These are phyloP conservation scores for Drepana arcuata DNA, from an alignment of 1,140 invertebrate species.

Conservation along the genomic window DNA sequence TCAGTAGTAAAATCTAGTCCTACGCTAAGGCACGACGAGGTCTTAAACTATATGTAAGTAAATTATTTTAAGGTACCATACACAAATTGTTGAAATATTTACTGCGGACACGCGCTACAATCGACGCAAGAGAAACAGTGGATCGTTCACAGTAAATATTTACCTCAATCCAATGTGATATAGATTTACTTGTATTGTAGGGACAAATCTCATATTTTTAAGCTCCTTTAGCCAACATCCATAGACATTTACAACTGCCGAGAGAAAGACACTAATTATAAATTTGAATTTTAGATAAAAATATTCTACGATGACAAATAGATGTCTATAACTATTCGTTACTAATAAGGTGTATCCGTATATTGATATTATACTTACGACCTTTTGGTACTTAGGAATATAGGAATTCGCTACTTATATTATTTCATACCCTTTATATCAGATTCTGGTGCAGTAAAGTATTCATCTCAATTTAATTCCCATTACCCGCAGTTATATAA, in stretches of 20 bases:
- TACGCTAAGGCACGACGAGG: slow-evolving; percentile 58
- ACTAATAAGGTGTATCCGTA: slow-evolving; percentile 22
- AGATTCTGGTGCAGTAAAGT: slow-evolving; percentile 6
- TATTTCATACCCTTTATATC: no score
- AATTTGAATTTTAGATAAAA: slow-evolving; percentile 40
- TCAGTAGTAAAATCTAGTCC: slow-evolving; percentile 67
- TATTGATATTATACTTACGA: slow-evolving; percentile 29
- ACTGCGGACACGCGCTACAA: no score
- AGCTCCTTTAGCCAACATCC: no score
- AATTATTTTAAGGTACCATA: slow-evolving; percentile 41
- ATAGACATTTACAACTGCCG: slow-evolving; percentile 20
- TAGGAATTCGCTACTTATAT: slow-evolving; percentile 1
- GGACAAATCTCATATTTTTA: slow-evolving; percentile 52
- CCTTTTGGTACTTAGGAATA: slow-evolving; percentile 25
- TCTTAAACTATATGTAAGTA: slow-evolving; percentile 60
- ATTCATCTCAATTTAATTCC: neutral
- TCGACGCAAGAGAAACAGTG: no score
- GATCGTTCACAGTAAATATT: slow-evolving; percentile 42
- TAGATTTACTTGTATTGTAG: slow-evolving; percentile 45
- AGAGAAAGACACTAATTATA: slow-evolving; percentile 39
- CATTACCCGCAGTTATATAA: slow-evolving; percentile 36
- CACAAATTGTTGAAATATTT: slow-evolving; percentile 45
- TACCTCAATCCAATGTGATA: slow-evolving; percentile 54
- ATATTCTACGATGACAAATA: no score
- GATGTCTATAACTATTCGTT: slow-evolving; percentile 23